Evolutionary conservation across 1,140 invertebrate species (phyloP).

Genomic region (Drosophila sechellia): DNA sequence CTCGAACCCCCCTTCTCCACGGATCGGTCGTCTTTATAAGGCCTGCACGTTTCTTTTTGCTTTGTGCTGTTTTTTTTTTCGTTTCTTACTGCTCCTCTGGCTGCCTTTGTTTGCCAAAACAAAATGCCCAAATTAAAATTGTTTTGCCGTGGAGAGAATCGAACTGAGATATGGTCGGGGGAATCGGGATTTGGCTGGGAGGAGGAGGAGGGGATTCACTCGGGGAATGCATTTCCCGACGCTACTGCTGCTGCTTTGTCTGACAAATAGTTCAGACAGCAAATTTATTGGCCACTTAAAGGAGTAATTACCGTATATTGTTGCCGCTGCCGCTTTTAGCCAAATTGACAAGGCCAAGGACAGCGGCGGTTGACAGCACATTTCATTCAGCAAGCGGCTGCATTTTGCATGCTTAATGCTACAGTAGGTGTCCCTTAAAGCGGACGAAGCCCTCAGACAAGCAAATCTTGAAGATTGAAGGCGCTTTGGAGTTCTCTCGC

Average conservation of each 20-base stretch:
- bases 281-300: constrained; percentile 84
- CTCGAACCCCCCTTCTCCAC: constrained; percentile 6
- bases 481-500: too few species aligned
- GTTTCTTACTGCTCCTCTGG: constrained; percentile 10
- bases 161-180: constrained; percentile 28
- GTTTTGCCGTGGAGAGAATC: constrained; percentile 62
- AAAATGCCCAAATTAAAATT: constrained; percentile 83
- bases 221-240: constrained; percentile 71
- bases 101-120: constrained; percentile 80
- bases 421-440: constrained; percentile 7
- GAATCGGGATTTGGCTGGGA: neutral
- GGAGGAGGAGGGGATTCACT: constrained; percentile 35
- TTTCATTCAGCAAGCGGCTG: constrained; percentile 54
- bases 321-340: constrained; percentile 62
- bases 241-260: constrained; percentile 65
- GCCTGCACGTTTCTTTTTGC: constrained; percentile 69
- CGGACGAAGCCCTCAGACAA: neutral
- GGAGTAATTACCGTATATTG: constrained; percentile 80
- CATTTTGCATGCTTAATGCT: constrained; percentile 6
- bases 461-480: too few species aligned
- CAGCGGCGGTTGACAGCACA: constrained; percentile 61
- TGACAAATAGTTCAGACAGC: constrained; percentile 84
- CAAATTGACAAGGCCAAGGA: constrained; percentile 72
- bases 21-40: constrained; percentile 64
- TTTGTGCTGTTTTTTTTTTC: constrained; percentile 10